These are phyloP conservation scores for Silurus meridionalis DNA, from an alignment of 2,113 vertebrate species.

Conservation along the genomic window DNA sequence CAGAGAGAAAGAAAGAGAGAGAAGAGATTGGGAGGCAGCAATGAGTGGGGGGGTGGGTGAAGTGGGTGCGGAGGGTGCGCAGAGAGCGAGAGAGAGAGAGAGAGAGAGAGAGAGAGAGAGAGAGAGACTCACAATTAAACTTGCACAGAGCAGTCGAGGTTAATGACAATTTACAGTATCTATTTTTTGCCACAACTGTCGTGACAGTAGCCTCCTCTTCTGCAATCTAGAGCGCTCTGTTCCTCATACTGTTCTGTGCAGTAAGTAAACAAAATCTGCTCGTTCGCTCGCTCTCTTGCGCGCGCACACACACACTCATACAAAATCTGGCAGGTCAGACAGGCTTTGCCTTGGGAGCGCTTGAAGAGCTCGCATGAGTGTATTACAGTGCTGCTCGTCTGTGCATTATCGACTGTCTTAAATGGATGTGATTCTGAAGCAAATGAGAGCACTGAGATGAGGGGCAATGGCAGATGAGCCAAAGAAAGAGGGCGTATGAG, in stretches of 20 bases:
- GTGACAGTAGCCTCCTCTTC: slow-evolving; percentile 14
- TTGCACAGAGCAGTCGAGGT: slow-evolving; percentile 28
- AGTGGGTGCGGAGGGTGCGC: not conserved
- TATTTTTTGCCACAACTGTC: slow-evolving; percentile 31
- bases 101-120: not conserved
- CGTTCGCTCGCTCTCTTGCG: slow-evolving; percentile 2
- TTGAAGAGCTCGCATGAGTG: slow-evolving; percentile 35
- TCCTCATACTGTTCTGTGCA: slow-evolving; percentile 31
- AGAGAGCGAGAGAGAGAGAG: not conserved
- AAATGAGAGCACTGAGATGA: slow-evolving; percentile 42
- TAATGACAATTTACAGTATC: slow-evolving; percentile 38
- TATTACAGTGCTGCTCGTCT: slow-evolving; percentile 24
- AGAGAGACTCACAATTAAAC: slow-evolving; percentile 19
- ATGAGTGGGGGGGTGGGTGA: slow-evolving; percentile 26
- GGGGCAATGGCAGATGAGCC: slow-evolving; percentile 34
- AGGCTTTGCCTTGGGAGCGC: slow-evolving; percentile 33
- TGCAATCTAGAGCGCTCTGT: slow-evolving; percentile 3
- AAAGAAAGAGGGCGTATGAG: slow-evolving; percentile 24
- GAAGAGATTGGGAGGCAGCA: not conserved
- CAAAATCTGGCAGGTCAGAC: slow-evolving; percentile 19
- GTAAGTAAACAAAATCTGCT: slow-evolving; percentile 67
- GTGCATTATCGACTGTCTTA: slow-evolving; percentile 29
- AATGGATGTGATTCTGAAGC: slow-evolving; percentile 29
- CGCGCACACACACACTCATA: slow-evolving; percentile 20
- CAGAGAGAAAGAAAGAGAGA: no score